Conservation (phyloP, 2,797 vertebrate genomes). For the Gouania willdenowi region DNA sequence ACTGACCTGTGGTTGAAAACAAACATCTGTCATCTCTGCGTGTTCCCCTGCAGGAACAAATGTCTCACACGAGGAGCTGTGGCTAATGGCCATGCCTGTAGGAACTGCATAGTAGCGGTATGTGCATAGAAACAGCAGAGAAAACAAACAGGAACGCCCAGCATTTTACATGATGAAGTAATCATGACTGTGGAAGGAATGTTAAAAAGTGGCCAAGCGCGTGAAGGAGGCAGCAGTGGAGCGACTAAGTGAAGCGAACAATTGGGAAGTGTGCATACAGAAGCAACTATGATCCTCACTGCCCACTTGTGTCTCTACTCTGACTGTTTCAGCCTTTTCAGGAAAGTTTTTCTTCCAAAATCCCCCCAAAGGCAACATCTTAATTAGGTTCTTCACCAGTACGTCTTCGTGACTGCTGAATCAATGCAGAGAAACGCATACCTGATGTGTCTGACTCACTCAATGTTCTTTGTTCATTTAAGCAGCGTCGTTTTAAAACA, state of each 20-base stretch:
- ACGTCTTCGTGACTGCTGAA: too few species aligned
- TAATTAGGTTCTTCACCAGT: too few species aligned
- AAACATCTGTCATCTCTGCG: slow-evolving; percentile 10
- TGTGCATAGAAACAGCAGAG: slow-evolving; percentile 65
- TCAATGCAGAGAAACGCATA: too few species aligned
- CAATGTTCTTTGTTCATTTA: too few species aligned
- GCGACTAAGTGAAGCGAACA: slow-evolving; percentile 5
- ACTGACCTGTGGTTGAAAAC: slow-evolving; percentile 1
- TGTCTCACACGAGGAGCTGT: slow-evolving; percentile 27
- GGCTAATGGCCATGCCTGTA: slow-evolving; percentile 35
- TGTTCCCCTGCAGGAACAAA: slow-evolving; percentile 7
- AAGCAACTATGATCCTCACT: too few species aligned
- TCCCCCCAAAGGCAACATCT: too few species aligned
- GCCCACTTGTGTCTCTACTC: too few species aligned
- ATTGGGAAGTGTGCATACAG: too few species aligned
- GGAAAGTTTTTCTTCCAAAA: too few species aligned
- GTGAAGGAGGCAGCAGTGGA: slow-evolving; percentile 26
- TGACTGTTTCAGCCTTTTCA: too few species aligned
- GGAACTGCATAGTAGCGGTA: slow-evolving; percentile 40
- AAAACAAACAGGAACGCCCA: slow-evolving; percentile 74
- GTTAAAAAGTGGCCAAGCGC: slow-evolving; percentile 54
- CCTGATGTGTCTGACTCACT: too few species aligned
- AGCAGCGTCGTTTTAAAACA: too few species aligned
- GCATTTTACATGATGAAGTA: slow-evolving; percentile 57
- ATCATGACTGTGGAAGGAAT: slow-evolving; percentile 70